phyloP scores from a whole-genome alignment of 2,888 invertebrate species.

The Limnephilus auricula region DNA sequence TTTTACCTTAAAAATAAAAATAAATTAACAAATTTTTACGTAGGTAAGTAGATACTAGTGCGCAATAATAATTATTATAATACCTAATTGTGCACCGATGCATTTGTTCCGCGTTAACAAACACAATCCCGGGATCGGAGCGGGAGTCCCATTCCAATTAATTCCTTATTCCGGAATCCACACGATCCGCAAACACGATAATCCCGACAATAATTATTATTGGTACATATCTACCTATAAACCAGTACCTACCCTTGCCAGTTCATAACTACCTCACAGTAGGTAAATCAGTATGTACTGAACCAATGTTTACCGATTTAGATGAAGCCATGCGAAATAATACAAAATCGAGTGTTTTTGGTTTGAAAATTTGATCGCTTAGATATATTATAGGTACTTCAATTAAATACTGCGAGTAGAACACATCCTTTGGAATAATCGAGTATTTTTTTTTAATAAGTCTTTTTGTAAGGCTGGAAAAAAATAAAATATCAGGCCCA shows the following conservation, averaged over 20 bases:
- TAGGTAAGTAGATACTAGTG: background rate
- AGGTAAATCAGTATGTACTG: background rate
- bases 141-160: slow-evolving; percentile 12
- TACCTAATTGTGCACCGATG: background rate
- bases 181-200: slow-evolving; percentile 16
- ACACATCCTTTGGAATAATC: no score
- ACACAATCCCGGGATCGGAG: background rate
- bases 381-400: no score
- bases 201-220: background rate
- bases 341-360: no score
- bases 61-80: background rate
- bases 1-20: no score
- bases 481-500: no score
- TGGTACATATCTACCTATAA: background rate
- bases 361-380: no score
- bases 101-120: background rate
- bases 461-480: no score
- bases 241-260: no score
- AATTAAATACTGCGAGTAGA: no score
- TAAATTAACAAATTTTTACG: no score
- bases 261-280: background rate
- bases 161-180: background rate
- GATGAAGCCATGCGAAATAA: no score
- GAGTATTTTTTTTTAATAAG: no score
- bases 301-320: background rate